Conservation (phyloP, 1,140 invertebrate genomes). For the Nomia melanderi region DNA sequence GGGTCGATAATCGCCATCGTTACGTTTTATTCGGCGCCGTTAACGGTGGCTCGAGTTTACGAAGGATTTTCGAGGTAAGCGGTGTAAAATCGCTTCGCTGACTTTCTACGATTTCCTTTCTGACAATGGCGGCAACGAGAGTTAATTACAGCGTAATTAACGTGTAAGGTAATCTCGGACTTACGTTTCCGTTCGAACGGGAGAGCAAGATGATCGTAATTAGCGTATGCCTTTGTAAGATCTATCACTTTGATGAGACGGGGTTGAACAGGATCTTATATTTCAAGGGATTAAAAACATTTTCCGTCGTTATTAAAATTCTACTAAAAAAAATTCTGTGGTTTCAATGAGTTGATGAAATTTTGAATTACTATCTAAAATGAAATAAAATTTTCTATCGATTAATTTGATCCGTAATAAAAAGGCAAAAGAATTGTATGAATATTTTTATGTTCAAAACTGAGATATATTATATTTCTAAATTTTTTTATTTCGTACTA, state of each 20-base stretch:
- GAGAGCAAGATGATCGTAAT: constrained; percentile 50
- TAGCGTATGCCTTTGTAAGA: constrained; percentile 45
- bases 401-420: no score
- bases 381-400: background rate
- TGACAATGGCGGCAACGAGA: constrained; percentile 41
- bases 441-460: no score
- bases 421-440: no score
- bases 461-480: no score
- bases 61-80: constrained; percentile 57
- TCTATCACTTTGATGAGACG: constrained; percentile 30
- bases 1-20: constrained; percentile 59
- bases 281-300: background rate
- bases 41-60: constrained; percentile 43
- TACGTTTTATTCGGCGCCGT: constrained; percentile 57
- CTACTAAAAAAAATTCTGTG: no score
- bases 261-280: background rate
- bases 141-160: constrained; percentile 65
- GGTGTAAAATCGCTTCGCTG: constrained; percentile 58
- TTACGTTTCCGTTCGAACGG: constrained; percentile 52
- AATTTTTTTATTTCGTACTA: no score
- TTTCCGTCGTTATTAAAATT: background rate
- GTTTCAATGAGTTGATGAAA: background rate
- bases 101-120: constrained; percentile 51
- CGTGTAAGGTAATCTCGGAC: constrained; percentile 59
- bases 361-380: background rate